A percentile compares a stretch with the other conserved stretches of the same genome.
phyloP scores from a whole-genome alignment of 2,797 vertebrate genomes.

The Sebastes vulpes region DNA sequence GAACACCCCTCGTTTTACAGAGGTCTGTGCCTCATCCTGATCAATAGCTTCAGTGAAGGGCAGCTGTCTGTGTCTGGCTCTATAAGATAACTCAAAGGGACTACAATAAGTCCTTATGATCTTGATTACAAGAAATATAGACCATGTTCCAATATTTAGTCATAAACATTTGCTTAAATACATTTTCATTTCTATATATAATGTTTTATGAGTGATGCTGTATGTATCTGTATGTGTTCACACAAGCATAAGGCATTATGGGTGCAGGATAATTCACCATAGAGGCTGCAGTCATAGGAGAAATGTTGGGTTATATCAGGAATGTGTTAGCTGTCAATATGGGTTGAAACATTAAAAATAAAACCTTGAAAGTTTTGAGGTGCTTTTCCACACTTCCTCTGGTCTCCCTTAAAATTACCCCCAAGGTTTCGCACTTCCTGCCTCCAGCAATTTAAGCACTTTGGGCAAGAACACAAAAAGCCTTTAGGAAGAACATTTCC shows the following conservation, averaged over 20 bases:
- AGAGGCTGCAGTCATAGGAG: background rate
- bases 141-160: background rate
- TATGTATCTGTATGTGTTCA: constrained; percentile 2
- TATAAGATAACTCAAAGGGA: background rate
- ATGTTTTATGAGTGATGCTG: constrained; percentile 1
- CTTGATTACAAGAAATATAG: background rate
- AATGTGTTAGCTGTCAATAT: background rate
- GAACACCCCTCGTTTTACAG: constrained; percentile 65
- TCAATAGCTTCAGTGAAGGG: constrained; percentile 49
- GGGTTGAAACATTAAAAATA: background rate
- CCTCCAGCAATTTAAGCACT: constrained; percentile 71
- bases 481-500: constrained; percentile 69
- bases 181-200: constrained; percentile 5
- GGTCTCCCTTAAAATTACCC: constrained; percentile 51
- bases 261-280: background rate
- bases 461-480: constrained; percentile 58
- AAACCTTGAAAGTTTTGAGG: background rate
- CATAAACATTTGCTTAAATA: background rate
- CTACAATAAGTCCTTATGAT: constrained; percentile 5
- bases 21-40: constrained; percentile 55
- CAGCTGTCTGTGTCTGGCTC: constrained; percentile 31
- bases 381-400: constrained; percentile 25
- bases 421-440: constrained; percentile 42
- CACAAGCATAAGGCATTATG: background rate
- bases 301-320: background rate